Evolutionary conservation across 2,888 invertebrate species (phyloP).

Genomic region (Seira sanloemensis): DNA sequence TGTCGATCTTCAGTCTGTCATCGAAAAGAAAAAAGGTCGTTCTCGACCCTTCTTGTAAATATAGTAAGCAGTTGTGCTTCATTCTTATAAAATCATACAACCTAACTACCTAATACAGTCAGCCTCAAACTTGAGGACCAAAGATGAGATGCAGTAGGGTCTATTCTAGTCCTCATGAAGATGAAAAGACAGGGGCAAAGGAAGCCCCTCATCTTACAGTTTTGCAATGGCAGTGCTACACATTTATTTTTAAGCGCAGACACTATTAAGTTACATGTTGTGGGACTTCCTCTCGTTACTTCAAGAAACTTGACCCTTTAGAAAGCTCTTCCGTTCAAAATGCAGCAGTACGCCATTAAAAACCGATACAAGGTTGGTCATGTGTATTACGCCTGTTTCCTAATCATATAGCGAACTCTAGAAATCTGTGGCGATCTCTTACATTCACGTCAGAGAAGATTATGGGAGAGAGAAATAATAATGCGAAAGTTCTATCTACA

Average conservation of each 20-base stretch:
- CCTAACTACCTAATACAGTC: neutral
- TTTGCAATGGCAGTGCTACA: neutral
- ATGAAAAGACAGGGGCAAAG: neutral
- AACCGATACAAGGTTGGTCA: neutral
- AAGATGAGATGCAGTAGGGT: neutral
- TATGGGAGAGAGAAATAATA: too few species aligned
- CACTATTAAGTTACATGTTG: neutral
- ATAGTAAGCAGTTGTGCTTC: neutral
- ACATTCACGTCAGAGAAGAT: too few species aligned
- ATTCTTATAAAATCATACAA: neutral
- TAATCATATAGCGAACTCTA: too few species aligned
- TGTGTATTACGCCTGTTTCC: too few species aligned
- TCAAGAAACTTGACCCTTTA: neutral
- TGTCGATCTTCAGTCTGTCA: conserved; percentile 35
- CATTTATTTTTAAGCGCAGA: neutral
- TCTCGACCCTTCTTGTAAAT: conserved; percentile 23
- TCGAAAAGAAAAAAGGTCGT: conserved; percentile 33
- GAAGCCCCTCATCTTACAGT: neutral
- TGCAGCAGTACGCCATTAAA: neutral
- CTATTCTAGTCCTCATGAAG: neutral
- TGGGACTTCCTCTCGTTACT: neutral
- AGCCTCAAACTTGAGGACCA: neutral
- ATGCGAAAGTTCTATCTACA: too few species aligned
- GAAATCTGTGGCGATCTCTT: too few species aligned
- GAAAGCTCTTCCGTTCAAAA: neutral